Evolutionary conservation across 2,888 invertebrate species (phyloP).

Genomic region (Timandra comae): DNA sequence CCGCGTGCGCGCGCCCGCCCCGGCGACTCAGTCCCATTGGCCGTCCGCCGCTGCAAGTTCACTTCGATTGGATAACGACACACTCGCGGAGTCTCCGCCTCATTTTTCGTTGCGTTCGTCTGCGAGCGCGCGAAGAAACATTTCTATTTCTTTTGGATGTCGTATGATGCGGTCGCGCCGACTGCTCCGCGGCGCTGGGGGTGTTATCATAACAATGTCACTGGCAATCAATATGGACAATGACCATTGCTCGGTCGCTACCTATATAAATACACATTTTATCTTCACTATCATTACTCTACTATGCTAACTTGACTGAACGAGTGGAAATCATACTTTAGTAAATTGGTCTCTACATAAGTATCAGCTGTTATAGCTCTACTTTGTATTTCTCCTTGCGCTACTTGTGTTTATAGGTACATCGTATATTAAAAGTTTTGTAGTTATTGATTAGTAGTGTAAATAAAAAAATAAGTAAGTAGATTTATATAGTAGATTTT

Average conservation of each 20-base stretch:
- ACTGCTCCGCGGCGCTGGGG: slow-evolving; percentile 48
- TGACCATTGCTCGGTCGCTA: too few relatives aligned
- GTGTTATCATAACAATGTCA: slow-evolving; percentile 81
- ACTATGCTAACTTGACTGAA: too few relatives aligned
- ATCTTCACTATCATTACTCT: too few relatives aligned
- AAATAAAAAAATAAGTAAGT: too few relatives aligned
- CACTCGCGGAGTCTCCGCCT: slow-evolving; percentile 64
- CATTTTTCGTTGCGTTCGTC: slow-evolving; percentile 69
- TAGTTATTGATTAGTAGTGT: too few relatives aligned
- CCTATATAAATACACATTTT: slow-evolving; percentile 19
- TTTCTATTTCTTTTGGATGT: slow-evolving; percentile 77
- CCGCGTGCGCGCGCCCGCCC: slow-evolving; percentile 71
- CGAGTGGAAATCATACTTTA: too few relatives aligned
- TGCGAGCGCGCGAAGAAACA: slow-evolving; percentile 74
- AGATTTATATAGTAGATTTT: too few relatives aligned
- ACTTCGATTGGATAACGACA: slow-evolving; percentile 53
- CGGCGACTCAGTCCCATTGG: slow-evolving; percentile 63
- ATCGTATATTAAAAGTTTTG: too few relatives aligned
- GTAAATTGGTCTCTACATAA: too few relatives aligned
- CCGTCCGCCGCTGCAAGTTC: slow-evolving; percentile 35
- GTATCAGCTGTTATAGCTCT: too few relatives aligned
- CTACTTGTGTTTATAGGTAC: too few relatives aligned
- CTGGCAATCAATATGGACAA: slow-evolving; percentile 79
- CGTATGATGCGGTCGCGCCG: slow-evolving; percentile 65
- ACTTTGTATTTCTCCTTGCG: too few relatives aligned